Percentiles rank a stretch among this genome's conserved stretches.
phyloP scores from a whole-genome alignment of 1,140 invertebrate species.

The Neuroterus valhalla region DNA sequence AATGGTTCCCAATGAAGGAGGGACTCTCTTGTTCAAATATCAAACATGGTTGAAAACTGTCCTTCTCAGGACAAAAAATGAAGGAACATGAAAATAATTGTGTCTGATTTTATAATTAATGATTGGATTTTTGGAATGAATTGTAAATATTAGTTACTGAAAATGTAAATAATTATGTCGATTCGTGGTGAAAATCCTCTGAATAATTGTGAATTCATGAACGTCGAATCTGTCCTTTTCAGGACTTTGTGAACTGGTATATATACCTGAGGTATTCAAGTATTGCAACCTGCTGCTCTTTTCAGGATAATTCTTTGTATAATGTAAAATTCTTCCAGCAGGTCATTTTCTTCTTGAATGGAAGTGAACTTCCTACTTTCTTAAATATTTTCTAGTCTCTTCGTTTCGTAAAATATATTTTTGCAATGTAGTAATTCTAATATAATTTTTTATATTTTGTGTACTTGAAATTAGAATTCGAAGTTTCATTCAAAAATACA shows the following conservation, averaged over 20 bases:
- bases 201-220: conserved; percentile 19
- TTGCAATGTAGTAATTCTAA: no score
- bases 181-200: no score
- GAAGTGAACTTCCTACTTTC: no score
- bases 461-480: background rate
- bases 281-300: conserved; percentile 30
- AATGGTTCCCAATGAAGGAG: conserved; percentile 57
- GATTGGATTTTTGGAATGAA: background rate
- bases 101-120: background rate
- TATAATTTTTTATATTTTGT: background rate
- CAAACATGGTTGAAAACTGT: conserved; percentile 53
- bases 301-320: conserved; percentile 35
- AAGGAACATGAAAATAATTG: background rate
- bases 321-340: no score
- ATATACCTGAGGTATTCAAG: no score
- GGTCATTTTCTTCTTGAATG: no score
- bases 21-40: conserved; percentile 41
- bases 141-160: background rate
- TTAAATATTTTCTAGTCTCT: no score
- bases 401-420: no score
- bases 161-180: background rate
- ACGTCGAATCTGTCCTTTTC: conserved; percentile 38
- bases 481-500: no score
- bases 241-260: conserved; percentile 1
- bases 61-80: conserved; percentile 59